Conservation (phyloP, 2,797 vertebrate genomes). For the Channallabes apus region DNA sequence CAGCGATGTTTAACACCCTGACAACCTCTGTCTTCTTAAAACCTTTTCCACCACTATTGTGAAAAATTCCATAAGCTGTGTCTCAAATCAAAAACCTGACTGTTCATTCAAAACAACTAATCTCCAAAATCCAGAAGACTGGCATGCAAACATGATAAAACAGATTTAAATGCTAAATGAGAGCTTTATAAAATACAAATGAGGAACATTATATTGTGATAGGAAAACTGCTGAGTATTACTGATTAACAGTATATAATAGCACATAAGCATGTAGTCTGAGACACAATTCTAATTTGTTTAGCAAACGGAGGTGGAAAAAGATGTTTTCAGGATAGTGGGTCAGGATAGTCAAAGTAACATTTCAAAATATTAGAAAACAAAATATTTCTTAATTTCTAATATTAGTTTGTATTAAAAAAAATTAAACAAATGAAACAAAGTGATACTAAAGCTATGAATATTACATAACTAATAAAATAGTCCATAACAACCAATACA, state of each 20-base stretch:
- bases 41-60: not conserved
- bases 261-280: not conserved
- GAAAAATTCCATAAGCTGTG: not conserved
- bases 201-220: not conserved
- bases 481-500: no score
- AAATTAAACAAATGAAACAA: not conserved
- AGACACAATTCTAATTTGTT: not conserved
- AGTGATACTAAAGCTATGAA: not conserved
- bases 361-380: not conserved
- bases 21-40: not conserved
- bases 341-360: not conserved
- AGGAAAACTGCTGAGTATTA: not conserved
- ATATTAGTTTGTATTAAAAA: no score
- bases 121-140: not conserved
- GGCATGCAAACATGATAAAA: not conserved
- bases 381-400: not conserved
- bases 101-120: not conserved
- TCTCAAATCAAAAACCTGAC: not conserved
- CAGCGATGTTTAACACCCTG: not conserved
- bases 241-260: not conserved
- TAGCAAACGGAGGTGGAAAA: not conserved
- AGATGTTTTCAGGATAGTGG: not conserved
- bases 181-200: not conserved
- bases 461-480: not conserved
- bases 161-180: not conserved